phyloP scores from a whole-genome alignment of 2,888 invertebrate species.

The Melanostoma scalare region DNA sequence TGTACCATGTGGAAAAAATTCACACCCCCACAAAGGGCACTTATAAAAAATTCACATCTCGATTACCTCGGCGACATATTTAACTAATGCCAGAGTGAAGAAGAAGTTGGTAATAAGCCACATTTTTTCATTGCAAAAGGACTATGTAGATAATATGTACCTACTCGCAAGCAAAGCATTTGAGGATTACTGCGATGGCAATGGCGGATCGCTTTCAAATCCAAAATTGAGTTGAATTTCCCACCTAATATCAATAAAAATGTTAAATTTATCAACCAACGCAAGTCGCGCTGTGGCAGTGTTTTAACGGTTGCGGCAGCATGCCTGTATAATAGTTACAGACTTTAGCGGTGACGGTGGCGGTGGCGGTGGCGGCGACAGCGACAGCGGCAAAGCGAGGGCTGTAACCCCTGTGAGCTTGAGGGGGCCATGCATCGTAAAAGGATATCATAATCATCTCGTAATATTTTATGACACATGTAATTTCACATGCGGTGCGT shows the following conservation, averaged over 20 bases:
- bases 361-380: too few species aligned
- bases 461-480: slow-evolving; percentile 74
- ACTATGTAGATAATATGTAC: background rate
- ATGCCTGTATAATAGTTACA: slow-evolving; percentile 13
- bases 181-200: background rate
- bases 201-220: slow-evolving; percentile 43
- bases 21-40: slow-evolving; percentile 12
- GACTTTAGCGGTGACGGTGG: slow-evolving; percentile 19
- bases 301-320: slow-evolving; percentile 39
- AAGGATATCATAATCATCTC: slow-evolving; percentile 80
- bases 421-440: slow-evolving; percentile 74
- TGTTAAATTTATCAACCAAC: slow-evolving; percentile 59
- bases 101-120: slow-evolving; percentile 19
- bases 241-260: slow-evolving; percentile 68
- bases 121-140: background rate
- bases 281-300: background rate
- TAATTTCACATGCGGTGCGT: slow-evolving; percentile 73
- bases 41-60: slow-evolving; percentile 64
- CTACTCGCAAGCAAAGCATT: background rate
- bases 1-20: slow-evolving; percentile 4
- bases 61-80: slow-evolving; percentile 66
- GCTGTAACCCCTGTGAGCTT: slow-evolving; percentile 13
- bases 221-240: slow-evolving; percentile 64
- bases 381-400: slow-evolving; percentile 2
- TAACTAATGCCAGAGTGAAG: slow-evolving; percentile 34